These are phyloP conservation scores for Cephus pulcher DNA, from an alignment of 2,888 invertebrate genomes.

Conservation along the genomic window DNA sequence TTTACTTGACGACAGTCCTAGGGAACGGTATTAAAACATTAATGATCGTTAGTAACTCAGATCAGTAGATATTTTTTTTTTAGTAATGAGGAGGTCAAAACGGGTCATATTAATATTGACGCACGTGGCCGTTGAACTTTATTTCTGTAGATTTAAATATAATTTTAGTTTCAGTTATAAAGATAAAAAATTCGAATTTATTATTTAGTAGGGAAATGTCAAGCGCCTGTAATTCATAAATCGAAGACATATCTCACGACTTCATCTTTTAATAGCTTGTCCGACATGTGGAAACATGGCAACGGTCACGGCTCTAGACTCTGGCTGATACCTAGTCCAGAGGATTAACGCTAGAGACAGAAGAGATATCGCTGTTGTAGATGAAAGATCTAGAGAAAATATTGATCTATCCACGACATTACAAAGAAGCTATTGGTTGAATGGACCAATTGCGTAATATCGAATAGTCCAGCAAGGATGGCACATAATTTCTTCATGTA, in stretches of 20 bases:
- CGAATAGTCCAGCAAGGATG: background rate
- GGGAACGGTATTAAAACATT: background rate
- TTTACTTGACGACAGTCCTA: background rate
- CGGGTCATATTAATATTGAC: background rate
- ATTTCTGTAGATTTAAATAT: too few species aligned
- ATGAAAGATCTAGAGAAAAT: background rate
- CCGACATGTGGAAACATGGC: slow-evolving; percentile 5
- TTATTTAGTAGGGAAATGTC: background rate
- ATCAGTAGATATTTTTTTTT: background rate
- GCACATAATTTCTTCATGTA: background rate
- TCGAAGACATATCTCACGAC: slow-evolving; percentile 8
- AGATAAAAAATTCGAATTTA: background rate
- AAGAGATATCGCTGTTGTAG: background rate
- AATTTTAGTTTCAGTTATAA: background rate
- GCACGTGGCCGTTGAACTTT: background rate
- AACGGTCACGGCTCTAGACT: background rate
- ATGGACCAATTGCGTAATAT: background rate
- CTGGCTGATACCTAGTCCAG: background rate
- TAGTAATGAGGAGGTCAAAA: background rate
- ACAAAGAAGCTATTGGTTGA: background rate
- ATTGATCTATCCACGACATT: background rate
- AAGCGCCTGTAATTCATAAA: background rate
- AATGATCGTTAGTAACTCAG: background rate
- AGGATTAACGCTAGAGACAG: background rate
- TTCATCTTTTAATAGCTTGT: slow-evolving; percentile 12